These are phyloP conservation scores for Metellina segmentata DNA, from an alignment of 2,888 invertebrate species.

Conservation along the genomic window DNA sequence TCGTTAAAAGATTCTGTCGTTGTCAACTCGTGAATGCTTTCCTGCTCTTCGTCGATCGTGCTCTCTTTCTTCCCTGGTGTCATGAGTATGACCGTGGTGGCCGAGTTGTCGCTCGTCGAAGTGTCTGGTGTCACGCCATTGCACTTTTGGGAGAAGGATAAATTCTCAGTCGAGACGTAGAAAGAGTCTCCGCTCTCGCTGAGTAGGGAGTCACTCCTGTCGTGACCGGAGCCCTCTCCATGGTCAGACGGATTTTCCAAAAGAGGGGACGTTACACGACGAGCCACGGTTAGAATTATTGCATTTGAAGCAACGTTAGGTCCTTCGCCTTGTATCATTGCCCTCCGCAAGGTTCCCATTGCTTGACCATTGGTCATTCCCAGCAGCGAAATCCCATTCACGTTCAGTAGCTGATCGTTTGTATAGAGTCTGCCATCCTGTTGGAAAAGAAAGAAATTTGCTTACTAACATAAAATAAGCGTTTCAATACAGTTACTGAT, in stretches of 20 bases:
- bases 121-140: constrained; percentile 74
- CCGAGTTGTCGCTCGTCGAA: constrained; percentile 75
- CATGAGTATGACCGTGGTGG: constrained; percentile 72
- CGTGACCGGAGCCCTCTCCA: constrained; percentile 67
- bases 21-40: background rate
- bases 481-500: no score
- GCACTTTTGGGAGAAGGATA: constrained; percentile 49
- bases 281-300: constrained; percentile 93
- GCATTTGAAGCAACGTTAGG: constrained; percentile 89
- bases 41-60: constrained; percentile 2
- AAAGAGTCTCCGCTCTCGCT: constrained; percentile 75
- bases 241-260: constrained; percentile 48
- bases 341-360: constrained; percentile 90
- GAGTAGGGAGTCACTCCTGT: constrained; percentile 72
- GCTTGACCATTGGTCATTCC: constrained; percentile 95
- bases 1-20: background rate
- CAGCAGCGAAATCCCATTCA: constrained; percentile 93
- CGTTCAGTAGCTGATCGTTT: constrained; percentile 94
- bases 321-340: constrained; percentile 80
- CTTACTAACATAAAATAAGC: background rate
- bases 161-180: constrained; percentile 71
- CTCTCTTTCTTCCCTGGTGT: constrained; percentile 33
- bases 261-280: constrained; percentile 84
- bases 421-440: constrained; percentile 88
- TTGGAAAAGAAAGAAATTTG: background rate